Evolutionary conservation across 2,888 invertebrate species (phyloP).

Genomic region (Drosophila lutescens): DNA sequence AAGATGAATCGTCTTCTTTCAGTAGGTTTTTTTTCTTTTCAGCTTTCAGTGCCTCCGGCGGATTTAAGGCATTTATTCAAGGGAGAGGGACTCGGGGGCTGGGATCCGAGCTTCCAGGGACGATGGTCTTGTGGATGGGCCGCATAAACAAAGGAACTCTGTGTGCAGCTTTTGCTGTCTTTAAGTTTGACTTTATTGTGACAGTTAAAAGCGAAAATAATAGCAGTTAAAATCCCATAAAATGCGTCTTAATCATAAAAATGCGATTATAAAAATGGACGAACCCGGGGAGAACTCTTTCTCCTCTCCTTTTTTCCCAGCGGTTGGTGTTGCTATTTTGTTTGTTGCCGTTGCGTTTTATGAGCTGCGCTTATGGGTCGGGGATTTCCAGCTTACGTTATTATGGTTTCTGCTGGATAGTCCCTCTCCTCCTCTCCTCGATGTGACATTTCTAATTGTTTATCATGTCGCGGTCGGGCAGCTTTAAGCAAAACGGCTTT

Average conservation of each 20-base stretch:
- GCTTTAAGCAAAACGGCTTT: constrained; percentile 34
- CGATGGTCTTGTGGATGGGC: constrained; percentile 16
- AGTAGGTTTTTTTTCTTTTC: constrained; percentile 17
- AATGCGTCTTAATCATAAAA: constrained; percentile 82
- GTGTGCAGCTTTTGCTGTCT: constrained; percentile 70
- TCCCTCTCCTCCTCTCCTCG: constrained; percentile 6
- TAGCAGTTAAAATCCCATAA: constrained; percentile 80
- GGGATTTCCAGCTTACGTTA: constrained; percentile 53
- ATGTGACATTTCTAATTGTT: constrained; percentile 72
- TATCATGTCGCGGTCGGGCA: constrained; percentile 49
- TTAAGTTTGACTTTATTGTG: constrained; percentile 80
- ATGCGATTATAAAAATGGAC: constrained; percentile 79
- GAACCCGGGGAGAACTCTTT: constrained; percentile 34
- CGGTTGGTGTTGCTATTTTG: constrained; percentile 39
- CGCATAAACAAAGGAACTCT: constrained; percentile 68
- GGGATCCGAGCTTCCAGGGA: background rate
- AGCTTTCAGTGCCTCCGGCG: constrained; percentile 6
- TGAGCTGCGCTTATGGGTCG: constrained; percentile 67
- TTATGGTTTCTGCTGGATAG: constrained; percentile 55
- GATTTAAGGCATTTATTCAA: constrained; percentile 29
- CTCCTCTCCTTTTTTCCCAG: constrained; percentile 8
- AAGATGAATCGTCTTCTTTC: constrained; percentile 37
- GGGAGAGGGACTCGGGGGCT: background rate
- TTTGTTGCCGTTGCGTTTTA: constrained; percentile 55
- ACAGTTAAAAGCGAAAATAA: constrained; percentile 81